Percentiles rank a stretch among this genome's conserved stretches.
phyloP scores from a whole-genome alignment of 2,113 vertebrate genomes.

The Trogon surrucura region DNA sequence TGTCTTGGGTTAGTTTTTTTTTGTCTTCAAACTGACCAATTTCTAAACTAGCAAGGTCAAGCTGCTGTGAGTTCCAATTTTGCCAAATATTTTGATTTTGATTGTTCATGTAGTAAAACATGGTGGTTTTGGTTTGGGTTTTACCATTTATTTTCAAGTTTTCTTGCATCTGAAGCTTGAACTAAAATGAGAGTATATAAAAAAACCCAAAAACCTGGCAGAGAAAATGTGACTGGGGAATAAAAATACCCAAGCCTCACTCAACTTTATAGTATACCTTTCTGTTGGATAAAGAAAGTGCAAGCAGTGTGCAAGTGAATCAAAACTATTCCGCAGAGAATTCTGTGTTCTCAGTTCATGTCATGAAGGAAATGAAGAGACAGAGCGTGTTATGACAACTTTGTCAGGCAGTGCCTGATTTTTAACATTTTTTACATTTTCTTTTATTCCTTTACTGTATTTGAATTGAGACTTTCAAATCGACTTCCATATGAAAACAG shows the following conservation, averaged over 20 bases:
- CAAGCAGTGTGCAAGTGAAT: constrained; percentile 17
- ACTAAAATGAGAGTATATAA: background rate
- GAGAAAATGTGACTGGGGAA: background rate
- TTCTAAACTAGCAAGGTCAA: background rate
- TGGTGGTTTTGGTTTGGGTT: background rate
- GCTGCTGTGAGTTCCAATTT: background rate
- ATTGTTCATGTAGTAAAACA: background rate
- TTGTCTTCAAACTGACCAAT: background rate
- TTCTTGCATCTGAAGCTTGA: background rate
- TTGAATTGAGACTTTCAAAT: constrained; percentile 34
- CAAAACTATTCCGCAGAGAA: constrained; percentile 31
- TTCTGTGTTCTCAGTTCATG: constrained; percentile 46
- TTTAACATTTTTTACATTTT: constrained; percentile 33
- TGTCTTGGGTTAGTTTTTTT: background rate
- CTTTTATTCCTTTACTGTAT: background rate
- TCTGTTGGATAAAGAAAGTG: constrained; percentile 33
- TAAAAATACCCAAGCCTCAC: constrained; percentile 24
- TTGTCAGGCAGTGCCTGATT: constrained; percentile 68
- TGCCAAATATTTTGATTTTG: background rate
- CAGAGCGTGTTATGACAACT: constrained; percentile 68
- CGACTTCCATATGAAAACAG: constrained; percentile 35
- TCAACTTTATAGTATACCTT: constrained; percentile 35
- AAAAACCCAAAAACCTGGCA: background rate
- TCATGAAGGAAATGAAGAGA: constrained; percentile 65
- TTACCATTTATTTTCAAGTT: background rate